These are phyloP conservation scores for Amphipoea oculea DNA, from an alignment of 2,888 invertebrate genomes.

Conservation along the genomic window DNA sequence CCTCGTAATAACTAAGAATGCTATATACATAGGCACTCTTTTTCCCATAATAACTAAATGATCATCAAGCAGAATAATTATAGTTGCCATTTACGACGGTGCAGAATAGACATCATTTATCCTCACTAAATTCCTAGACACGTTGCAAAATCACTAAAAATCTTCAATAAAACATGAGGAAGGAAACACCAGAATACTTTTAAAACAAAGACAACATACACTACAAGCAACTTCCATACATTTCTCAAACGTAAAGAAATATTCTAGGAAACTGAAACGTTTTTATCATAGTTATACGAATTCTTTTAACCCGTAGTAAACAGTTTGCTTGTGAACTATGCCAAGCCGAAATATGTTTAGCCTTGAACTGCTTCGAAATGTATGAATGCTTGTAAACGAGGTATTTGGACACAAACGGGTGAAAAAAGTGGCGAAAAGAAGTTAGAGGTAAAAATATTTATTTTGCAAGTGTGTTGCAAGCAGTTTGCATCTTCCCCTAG, in stretches of 20 bases:
- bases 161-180: background rate
- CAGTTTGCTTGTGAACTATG: conserved; percentile 29
- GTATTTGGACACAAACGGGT: conserved; percentile 23
- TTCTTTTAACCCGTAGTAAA: conserved; percentile 55
- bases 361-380: conserved; percentile 42
- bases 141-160: background rate
- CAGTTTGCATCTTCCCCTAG: no score
- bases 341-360: conserved; percentile 29
- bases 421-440: background rate
- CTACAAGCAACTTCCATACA: background rate
- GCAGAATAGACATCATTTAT: background rate
- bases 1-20: no score
- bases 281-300: conserved; percentile 40
- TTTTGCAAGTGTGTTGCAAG: conserved; percentile 14
- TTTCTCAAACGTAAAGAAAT: background rate
- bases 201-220: conserved; percentile 24
- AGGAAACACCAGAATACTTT: conserved; percentile 4
- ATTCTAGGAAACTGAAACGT: conserved; percentile 29
- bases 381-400: conserved; percentile 32
- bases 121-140: background rate
- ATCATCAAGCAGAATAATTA: background rate
- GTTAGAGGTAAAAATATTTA: background rate
- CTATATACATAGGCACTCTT: no score
- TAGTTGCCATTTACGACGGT: background rate
- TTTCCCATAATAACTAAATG: background rate